These are phyloP conservation scores for Beroe forskalii DNA, from an alignment of 37 sponge, comb jelly and placozoan species.

Conservation along the genomic window DNA sequence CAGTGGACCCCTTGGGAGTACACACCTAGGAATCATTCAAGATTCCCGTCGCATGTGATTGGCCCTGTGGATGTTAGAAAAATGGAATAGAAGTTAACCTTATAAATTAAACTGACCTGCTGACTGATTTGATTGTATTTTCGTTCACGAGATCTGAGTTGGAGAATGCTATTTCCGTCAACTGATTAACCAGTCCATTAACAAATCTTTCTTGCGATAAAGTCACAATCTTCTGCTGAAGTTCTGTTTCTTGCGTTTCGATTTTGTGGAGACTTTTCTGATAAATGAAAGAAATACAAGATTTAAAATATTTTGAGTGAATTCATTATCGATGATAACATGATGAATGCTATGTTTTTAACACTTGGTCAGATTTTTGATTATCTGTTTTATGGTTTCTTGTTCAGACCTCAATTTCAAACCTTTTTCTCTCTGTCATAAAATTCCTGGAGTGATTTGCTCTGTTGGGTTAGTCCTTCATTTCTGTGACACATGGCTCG, in stretches of 20 bases:
- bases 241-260: not conserved
- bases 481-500: conserved; percentile 24
- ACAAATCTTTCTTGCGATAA: conserved; percentile 39
- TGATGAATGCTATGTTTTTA: no score
- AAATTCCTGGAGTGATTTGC: not conserved
- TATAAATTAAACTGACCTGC: no score
- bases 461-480: not conserved
- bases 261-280: conserved; percentile 30
- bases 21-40: no score
- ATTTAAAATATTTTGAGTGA: no score
- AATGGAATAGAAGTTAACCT: no score
- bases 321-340: no score
- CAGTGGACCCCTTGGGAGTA: no score
- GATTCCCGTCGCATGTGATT: no score
- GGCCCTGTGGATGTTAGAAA: no score
- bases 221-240: not conserved
- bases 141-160: not conserved
- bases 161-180: conserved; percentile 11
- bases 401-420: no score
- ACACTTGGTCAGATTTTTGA: no score
- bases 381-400: no score
- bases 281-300: not conserved
- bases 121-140: not conserved
- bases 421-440: conserved; percentile 21
- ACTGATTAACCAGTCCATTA: conserved; percentile 7